Percentiles rank a stretch among this genome's conserved stretches.
Conservation (phyloP, 2,113 vertebrate genomes). For the Clarias macrocephalus region DNA sequence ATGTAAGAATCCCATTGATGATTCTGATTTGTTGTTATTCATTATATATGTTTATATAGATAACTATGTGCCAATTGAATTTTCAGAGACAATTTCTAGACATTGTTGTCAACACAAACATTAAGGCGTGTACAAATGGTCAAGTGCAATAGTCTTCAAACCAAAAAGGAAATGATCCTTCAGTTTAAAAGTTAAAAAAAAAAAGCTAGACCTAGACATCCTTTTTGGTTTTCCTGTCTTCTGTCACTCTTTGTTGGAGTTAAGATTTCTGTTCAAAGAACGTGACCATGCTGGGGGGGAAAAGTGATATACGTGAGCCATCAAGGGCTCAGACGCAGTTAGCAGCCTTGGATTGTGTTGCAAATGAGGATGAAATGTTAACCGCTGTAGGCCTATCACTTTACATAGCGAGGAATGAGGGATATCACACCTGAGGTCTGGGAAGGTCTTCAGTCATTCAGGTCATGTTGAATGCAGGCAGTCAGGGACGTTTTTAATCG, state of each 20-base stretch:
- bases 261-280: neutral
- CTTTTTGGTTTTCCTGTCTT: neutral
- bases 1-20: neutral
- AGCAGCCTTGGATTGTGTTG: conserved; percentile 33
- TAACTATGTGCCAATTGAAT: neutral
- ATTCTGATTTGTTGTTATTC: neutral
- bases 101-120: neutral
- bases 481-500: neutral
- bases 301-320: neutral
- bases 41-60: neutral
- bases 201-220: too few species aligned
- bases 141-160: neutral
- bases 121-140: neutral
- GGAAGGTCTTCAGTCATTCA: conserved; percentile 23
- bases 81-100: neutral
- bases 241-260: neutral
- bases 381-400: conserved; percentile 22
- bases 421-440: conserved; percentile 39
- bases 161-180: neutral
- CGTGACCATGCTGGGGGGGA: neutral
- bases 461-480: conserved; percentile 29
- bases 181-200: neutral
- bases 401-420: conserved; percentile 27
- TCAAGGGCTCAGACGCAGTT: conserved; percentile 19
- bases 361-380: conserved; percentile 27